Evolutionary conservation across 1,140 invertebrate genomes (phyloP).

Genomic region (Macrotrachela quadricornifera): DNA sequence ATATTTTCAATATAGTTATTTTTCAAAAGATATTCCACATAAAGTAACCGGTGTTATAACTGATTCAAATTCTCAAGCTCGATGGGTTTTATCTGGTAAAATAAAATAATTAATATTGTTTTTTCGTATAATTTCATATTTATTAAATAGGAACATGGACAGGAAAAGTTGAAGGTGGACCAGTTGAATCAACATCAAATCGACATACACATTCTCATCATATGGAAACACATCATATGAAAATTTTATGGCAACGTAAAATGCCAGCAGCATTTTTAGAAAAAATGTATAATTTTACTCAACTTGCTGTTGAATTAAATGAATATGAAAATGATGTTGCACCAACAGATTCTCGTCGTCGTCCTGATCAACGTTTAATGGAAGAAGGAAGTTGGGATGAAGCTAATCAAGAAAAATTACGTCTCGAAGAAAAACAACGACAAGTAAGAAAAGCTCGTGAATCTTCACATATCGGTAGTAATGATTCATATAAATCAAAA

Average conservation of each 20-base stretch:
- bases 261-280: slow-evolving; percentile 35
- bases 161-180: slow-evolving; percentile 67
- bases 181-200: slow-evolving; percentile 36
- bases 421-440: slow-evolving; percentile 81
- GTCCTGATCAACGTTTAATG: slow-evolving; percentile 92
- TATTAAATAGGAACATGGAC: slow-evolving; percentile 52
- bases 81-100: not conserved
- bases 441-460: slow-evolving; percentile 38
- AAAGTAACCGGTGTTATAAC: slow-evolving; percentile 53
- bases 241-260: slow-evolving; percentile 60
- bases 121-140: too few species aligned
- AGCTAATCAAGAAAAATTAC: slow-evolving; percentile 64
- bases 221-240: slow-evolving; percentile 12
- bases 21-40: slow-evolving; percentile 71
- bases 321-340: slow-evolving; percentile 59
- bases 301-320: slow-evolving; percentile 86
- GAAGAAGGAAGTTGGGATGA: slow-evolving; percentile 86
- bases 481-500: slow-evolving; percentile 43
- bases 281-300: slow-evolving; percentile 54
- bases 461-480: slow-evolving; percentile 20
- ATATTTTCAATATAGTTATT: slow-evolving; percentile 80
- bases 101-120: too few species aligned
- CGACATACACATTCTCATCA: slow-evolving; percentile 43
- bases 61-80: slow-evolving; percentile 36
- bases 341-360: slow-evolving; percentile 72